Percentiles rank a stretch among this genome's conserved stretches.
phyloP scores from a whole-genome alignment of 2,797 vertebrate species.

The Salmo trutta region DNA sequence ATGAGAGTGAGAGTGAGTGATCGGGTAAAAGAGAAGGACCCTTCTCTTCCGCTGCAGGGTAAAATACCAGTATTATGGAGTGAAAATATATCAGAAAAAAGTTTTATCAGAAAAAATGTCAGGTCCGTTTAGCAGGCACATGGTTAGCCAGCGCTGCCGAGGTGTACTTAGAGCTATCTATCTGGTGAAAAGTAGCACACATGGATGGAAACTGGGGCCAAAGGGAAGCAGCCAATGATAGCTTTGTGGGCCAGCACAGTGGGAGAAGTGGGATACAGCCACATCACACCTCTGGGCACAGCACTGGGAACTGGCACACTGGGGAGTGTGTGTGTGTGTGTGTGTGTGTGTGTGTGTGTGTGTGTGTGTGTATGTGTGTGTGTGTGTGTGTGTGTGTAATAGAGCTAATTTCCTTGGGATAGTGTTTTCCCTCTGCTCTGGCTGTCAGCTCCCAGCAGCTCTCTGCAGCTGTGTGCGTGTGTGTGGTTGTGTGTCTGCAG shows the following conservation, averaged over 20 bases:
- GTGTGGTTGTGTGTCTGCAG: too few species aligned
- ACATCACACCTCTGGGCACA: not conserved
- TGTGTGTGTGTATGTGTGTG: slow-evolving; percentile 1
- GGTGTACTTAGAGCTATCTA: slow-evolving; percentile 74
- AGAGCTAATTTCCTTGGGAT: not conserved
- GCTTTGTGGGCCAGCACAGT: slow-evolving; percentile 3
- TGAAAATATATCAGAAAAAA: slow-evolving; percentile 54
- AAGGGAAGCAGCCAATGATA: slow-evolving; percentile 52
- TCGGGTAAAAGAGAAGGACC: not conserved
- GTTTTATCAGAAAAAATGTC: slow-evolving; percentile 17
- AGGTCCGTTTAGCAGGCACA: slow-evolving; percentile 52
- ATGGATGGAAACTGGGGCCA: slow-evolving; percentile 42
- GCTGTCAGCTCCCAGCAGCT: too few species aligned
- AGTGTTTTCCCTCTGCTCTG: not conserved
- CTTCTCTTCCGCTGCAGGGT: slow-evolving; percentile 16
- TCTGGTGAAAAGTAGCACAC: slow-evolving; percentile 65
- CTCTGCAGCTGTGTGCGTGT: slow-evolving; percentile 4
- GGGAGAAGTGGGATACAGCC: not conserved
- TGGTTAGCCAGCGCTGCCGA: slow-evolving; percentile 48
- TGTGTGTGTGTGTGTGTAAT: slow-evolving; percentile 1
- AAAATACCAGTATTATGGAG: slow-evolving; percentile 56
- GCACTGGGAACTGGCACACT: not conserved
- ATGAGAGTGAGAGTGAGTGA: slow-evolving; percentile 54
- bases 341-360: not conserved
- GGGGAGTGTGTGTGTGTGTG: not conserved